Evolutionary conservation across 2,113 vertebrate species (phyloP).

Genomic region (Neogobius melanostomus): DNA sequence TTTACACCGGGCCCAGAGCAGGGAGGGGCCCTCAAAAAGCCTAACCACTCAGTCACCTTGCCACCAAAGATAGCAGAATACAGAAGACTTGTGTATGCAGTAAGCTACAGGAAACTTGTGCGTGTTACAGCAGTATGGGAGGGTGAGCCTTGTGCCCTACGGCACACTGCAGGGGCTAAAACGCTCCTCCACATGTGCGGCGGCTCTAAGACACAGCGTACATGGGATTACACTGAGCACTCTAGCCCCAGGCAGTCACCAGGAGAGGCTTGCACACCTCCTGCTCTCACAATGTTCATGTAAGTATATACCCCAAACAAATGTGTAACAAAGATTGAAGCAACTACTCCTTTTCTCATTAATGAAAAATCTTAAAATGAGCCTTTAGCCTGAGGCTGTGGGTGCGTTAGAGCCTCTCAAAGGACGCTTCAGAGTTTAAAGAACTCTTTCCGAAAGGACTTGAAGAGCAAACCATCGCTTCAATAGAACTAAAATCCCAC

Average conservation of each 20-base stretch:
- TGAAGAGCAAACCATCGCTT: slow-evolving; percentile 44
- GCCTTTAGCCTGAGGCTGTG: slow-evolving; percentile 45
- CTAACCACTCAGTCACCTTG: too few relatives aligned
- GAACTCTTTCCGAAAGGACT: slow-evolving; percentile 36
- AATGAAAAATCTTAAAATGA: slow-evolving; percentile 34
- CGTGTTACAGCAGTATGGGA: slow-evolving; percentile 48
- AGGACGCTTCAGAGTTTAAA: slow-evolving; percentile 36
- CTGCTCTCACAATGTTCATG: slow-evolving; percentile 18
- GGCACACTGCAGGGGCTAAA: slow-evolving; percentile 79
- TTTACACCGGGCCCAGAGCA: too few relatives aligned
- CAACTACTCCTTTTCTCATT: slow-evolving; percentile 32
- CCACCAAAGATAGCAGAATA: too few relatives aligned
- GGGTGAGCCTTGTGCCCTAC: slow-evolving; percentile 71
- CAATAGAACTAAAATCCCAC: slow-evolving; percentile 43
- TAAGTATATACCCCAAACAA: slow-evolving; percentile 10
- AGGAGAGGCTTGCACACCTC: slow-evolving; percentile 56
- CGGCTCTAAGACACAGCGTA: slow-evolving; percentile 72
- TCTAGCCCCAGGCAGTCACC: slow-evolving; percentile 71
- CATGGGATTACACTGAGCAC: slow-evolving; percentile 72
- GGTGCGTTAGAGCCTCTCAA: slow-evolving; percentile 41
- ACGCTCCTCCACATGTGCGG: slow-evolving; percentile 72
- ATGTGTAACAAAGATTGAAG: not conserved
- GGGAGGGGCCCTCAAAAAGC: too few relatives aligned
- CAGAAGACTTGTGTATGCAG: too few relatives aligned
- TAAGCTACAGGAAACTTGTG: slow-evolving; percentile 13